Conservation (phyloP, 2,113 vertebrate species). For the Elgaria multicarinata region DNA sequence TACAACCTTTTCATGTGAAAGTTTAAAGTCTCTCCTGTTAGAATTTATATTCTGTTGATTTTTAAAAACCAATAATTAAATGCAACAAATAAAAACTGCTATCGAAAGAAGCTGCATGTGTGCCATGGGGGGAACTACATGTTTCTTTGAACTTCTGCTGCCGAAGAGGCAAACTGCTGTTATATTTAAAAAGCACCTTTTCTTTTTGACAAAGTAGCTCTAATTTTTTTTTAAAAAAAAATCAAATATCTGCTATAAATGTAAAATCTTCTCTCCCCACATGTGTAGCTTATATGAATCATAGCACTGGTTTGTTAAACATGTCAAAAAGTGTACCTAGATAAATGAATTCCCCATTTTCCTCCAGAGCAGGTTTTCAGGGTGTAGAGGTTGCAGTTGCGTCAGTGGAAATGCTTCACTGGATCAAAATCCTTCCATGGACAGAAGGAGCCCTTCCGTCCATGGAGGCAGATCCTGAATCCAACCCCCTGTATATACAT, state of each 20-base stretch:
- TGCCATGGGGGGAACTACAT: neutral
- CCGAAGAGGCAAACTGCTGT: neutral
- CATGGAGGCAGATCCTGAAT: neutral
- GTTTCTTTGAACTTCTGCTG: neutral
- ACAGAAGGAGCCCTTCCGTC: neutral
- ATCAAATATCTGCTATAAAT: neutral
- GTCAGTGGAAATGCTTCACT: neutral
- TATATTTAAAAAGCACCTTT: neutral
- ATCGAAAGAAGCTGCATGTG: neutral
- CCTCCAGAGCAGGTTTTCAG: too few species aligned
- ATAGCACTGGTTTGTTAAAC: neutral
- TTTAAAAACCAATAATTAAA: neutral
- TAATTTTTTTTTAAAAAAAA: neutral
- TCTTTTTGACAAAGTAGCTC: neutral
- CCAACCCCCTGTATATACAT: neutral
- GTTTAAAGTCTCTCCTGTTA: neutral
- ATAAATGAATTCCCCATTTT: neutral
- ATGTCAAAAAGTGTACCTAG: neutral
- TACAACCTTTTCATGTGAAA: neutral
- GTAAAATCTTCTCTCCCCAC: too few species aligned
- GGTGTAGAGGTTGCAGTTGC: too few species aligned
- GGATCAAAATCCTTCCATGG: neutral
- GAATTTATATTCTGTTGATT: neutral
- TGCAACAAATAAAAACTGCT: neutral
- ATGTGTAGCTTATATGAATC: neutral